phyloP scores from a whole-genome alignment of 2,797 vertebrate genomes.

The Todus mexicanus region DNA sequence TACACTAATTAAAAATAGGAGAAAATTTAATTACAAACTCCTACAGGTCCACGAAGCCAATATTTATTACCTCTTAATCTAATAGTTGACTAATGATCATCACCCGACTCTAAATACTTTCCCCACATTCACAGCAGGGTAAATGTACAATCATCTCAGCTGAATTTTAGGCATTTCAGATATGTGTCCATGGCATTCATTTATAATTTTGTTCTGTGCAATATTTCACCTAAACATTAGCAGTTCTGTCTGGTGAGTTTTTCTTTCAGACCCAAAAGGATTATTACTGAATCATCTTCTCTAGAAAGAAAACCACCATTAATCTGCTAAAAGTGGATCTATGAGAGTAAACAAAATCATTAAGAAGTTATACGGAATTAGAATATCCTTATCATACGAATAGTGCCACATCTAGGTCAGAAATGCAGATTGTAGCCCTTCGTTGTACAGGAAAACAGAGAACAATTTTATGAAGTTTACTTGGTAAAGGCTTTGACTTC shows the following conservation, averaged over 20 bases:
- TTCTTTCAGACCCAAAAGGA: neutral
- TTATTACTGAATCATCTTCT: slow-evolving; percentile 17
- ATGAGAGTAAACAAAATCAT: slow-evolving; percentile 28
- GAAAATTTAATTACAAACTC: slow-evolving; percentile 21
- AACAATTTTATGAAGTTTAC: neutral
- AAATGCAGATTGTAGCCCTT: neutral
- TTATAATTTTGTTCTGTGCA: neutral
- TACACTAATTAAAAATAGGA: slow-evolving; percentile 9
- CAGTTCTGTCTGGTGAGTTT: neutral
- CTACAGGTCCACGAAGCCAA: neutral
- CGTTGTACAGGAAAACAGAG: neutral
- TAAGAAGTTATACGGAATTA: neutral
- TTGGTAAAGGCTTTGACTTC: slow-evolving; percentile 9
- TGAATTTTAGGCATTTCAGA: neutral
- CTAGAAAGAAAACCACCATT: slow-evolving; percentile 15
- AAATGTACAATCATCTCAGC: neutral
- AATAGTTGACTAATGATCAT: slow-evolving; percentile 17
- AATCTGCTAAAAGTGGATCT: slow-evolving; percentile 16
- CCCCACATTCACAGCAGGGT: neutral
- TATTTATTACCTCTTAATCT: neutral
- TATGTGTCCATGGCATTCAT: neutral
- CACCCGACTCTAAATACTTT: neutral
- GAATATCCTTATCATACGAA: neutral
- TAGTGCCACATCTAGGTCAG: neutral
- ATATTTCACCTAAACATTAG: slow-evolving; percentile 42